Conservation (phyloP, 2,888 invertebrate species). For the Theristus sp. region DNA sequence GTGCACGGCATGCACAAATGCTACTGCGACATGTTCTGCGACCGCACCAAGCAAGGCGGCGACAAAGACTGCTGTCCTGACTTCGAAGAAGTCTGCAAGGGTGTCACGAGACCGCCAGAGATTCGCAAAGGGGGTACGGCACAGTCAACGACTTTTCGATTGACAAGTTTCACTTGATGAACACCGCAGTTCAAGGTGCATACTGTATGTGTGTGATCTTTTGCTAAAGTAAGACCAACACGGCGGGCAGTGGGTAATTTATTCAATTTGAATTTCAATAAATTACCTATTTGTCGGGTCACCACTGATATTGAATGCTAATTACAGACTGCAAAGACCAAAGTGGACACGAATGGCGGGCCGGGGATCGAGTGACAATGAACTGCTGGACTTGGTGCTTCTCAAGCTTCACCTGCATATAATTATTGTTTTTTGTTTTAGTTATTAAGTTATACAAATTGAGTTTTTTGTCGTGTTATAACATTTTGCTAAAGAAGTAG, state of each 20-base stretch:
- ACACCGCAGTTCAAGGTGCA: too few species aligned
- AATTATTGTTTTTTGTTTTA: background rate
- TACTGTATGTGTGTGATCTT: too few species aligned
- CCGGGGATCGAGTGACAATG: slow-evolving; percentile 28
- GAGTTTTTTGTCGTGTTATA: background rate
- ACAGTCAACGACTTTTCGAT: too few species aligned
- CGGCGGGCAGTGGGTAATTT: background rate
- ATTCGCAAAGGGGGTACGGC: too few species aligned
- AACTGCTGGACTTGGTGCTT: slow-evolving; percentile 19
- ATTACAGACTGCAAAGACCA: slow-evolving; percentile 20
- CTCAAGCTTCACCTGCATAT: too few species aligned
- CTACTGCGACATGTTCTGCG: slow-evolving; percentile 85
- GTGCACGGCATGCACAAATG: slow-evolving; percentile 60
- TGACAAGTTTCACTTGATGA: too few species aligned
- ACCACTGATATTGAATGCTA: too few species aligned
- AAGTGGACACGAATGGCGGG: slow-evolving; percentile 13
- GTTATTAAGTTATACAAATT: too few species aligned
- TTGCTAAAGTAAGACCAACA: background rate
- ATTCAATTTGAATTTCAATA: too few species aligned
- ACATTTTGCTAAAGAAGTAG: too few species aligned
- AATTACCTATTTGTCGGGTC: too few species aligned
- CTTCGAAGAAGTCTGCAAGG: slow-evolving; percentile 53
- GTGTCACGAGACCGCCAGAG: slow-evolving; percentile 20
- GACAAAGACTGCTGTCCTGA: slow-evolving; percentile 81
- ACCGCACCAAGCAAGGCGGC: slow-evolving; percentile 34